Percentiles rank a stretch among this genome's conserved stretches.
These are phyloP conservation scores for Lepidiolamprologus cunningtoni DNA, from an alignment of 2,113 vertebrate genomes.

Conservation along the genomic window DNA sequence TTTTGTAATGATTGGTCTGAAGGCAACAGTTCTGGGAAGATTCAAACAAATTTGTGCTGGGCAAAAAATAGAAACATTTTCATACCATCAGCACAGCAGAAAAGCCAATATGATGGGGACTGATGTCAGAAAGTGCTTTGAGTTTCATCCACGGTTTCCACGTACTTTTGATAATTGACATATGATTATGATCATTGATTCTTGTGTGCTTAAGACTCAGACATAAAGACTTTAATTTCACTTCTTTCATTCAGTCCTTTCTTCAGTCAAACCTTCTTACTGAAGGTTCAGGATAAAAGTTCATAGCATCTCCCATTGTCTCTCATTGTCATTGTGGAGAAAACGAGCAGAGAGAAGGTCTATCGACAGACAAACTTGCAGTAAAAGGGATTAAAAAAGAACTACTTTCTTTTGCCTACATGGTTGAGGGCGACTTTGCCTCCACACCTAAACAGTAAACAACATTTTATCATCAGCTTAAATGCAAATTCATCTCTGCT, in stretches of 20 bases:
- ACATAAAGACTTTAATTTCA: neutral
- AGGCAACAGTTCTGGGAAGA: neutral
- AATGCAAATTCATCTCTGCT: neutral
- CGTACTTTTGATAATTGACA: neutral
- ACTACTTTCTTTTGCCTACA: neutral
- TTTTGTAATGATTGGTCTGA: neutral
- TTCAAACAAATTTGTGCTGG: neutral
- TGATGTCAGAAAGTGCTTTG: neutral
- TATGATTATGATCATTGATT: neutral
- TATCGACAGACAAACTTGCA: neutral
- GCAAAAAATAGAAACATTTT: neutral
- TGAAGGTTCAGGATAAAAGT: neutral
- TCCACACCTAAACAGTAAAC: neutral
- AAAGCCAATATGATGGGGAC: neutral
- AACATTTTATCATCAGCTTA: neutral
- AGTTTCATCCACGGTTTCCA: neutral
- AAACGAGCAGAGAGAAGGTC: neutral
- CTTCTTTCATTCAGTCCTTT: neutral
- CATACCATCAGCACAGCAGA: neutral
- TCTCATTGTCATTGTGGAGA: neutral
- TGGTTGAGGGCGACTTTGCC: neutral
- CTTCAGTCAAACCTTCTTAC: neutral
- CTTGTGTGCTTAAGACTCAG: neutral
- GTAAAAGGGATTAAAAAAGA: neutral
- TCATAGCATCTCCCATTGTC: neutral